Evolutionary conservation across 2,888 invertebrate genomes (phyloP).

Genomic region (Camptogramma bilineatum): DNA sequence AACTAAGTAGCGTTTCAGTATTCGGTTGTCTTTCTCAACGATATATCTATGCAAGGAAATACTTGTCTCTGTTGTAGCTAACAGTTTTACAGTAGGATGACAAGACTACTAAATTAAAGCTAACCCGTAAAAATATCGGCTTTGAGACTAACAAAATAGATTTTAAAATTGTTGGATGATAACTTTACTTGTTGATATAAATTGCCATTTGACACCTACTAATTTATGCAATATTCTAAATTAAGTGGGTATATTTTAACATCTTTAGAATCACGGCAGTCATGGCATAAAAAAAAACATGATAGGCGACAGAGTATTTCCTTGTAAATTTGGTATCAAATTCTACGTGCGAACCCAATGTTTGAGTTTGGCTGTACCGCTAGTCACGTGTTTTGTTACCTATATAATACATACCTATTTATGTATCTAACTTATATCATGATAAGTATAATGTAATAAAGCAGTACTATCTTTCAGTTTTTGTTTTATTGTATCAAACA

Average conservation of each 20-base stretch:
- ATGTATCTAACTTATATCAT: slow-evolving; percentile 81
- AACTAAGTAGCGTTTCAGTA: too few relatives aligned
- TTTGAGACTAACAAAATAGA: too few relatives aligned
- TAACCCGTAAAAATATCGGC: too few relatives aligned
- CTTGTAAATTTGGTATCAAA: slow-evolving; percentile 33
- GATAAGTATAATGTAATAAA: slow-evolving; percentile 78
- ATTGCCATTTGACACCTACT: too few relatives aligned
- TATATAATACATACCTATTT: slow-evolving; percentile 79
- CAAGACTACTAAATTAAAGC: too few relatives aligned
- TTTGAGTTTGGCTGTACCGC: slow-evolving; percentile 65
- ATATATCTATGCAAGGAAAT: neutral
- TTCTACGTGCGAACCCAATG: slow-evolving; percentile 25
- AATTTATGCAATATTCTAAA: too few relatives aligned
- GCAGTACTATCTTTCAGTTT: slow-evolving; percentile 73
- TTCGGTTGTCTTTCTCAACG: too few relatives aligned
- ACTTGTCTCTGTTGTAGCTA: neutral
- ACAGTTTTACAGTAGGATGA: neutral
- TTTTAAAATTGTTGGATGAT: too few relatives aligned
- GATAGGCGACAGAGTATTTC: neutral
- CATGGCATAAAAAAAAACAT: too few relatives aligned
- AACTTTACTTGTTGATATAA: too few relatives aligned
- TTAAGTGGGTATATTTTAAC: too few relatives aligned
- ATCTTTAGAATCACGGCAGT: too few relatives aligned
- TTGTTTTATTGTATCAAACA: slow-evolving; percentile 40
- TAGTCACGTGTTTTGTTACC: slow-evolving; percentile 85